Evolutionary conservation across 2,113 vertebrate species (phyloP), one percentile per base, ranked within the genome.

Genomic region (Ellobius talpinus): DNA sequence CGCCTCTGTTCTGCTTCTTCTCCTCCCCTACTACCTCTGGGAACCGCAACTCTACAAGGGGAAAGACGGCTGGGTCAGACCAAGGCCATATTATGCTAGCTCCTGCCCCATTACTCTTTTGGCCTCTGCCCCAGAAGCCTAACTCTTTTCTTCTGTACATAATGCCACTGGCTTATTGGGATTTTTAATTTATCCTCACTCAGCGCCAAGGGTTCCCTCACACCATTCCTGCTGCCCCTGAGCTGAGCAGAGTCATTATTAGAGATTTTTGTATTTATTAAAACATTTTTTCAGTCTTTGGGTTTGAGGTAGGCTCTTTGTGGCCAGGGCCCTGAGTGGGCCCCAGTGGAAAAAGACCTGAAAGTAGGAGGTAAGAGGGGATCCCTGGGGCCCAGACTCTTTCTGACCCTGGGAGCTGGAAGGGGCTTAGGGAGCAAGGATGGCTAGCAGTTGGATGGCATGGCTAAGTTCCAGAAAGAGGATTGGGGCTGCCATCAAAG

Each of bases 181-280:
- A 97, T 96, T 97, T 97, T 97, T 98, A 98, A 98, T 97, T 98
- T 98, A 98, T 98, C 97, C 86, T 98, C 97, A 98, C 98, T 98
- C 98, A 98, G 97, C 98, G 88, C 96, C 86, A 97, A 96, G 97
- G 98, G 97, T 94, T 72, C 85, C 87, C 58, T 68, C 68, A 93
- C 77, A 94, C 50, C 92, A 96, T 84, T 98, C 97, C 97, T 97
- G 96, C 96, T 97, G 92, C 93, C 98, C 97, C 96, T 95, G 96
- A 97, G 97, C 97, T 98, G 98, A 98, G 98, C 97, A 98, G 98
- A 98, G 98, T 98, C 97, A 96, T 97, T 97, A 97, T 72, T 94
- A 94, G 97, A 98, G 96, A 96, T 89, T 95, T 97, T 96, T 97
- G 96, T 98, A 98, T 98, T 98, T 98, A 98, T 98, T 98, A 98